Evolutionary conservation across 2,888 invertebrate species (phyloP).

Genomic region (Pterostichus niger): DNA sequence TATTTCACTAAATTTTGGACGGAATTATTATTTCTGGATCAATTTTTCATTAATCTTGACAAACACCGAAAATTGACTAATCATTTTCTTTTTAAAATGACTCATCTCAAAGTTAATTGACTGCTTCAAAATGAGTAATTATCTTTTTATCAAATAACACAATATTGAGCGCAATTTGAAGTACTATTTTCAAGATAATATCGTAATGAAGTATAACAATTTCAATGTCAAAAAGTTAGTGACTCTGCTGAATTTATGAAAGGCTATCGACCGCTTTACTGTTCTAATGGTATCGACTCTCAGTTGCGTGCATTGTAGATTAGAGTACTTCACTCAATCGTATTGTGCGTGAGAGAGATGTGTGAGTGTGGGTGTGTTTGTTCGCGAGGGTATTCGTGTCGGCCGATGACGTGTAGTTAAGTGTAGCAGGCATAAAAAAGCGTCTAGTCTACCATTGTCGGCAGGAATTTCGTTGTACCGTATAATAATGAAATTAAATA

Average conservation of each 20-base stretch:
- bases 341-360: neutral
- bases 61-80: constrained; percentile 24
- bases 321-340: constrained; percentile 23
- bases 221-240: neutral
- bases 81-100: constrained; percentile 1
- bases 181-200: neutral
- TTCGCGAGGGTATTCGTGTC: constrained; percentile 19
- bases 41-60: constrained; percentile 19
- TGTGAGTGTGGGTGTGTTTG: neutral
- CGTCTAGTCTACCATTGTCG: constrained; percentile 41
- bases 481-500: constrained; percentile 37
- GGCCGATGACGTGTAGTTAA: constrained; percentile 16
- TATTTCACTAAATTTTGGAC: too few species aligned
- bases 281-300: constrained; percentile 21
- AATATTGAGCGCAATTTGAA: neutral
- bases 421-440: constrained; percentile 45
- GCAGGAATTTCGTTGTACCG: constrained; percentile 43
- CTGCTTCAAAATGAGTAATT: constrained; percentile 5
- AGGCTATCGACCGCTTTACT: constrained; percentile 24
- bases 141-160: neutral
- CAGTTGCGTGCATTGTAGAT: constrained; percentile 19
- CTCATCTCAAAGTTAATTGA: constrained; percentile 6
- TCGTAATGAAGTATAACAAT: too few species aligned
- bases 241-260: constrained; percentile 1
- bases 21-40: neutral